These are phyloP conservation scores for Pseudochirops cupreus DNA, from an alignment of 2,797 vertebrate species.

Conservation along the genomic window DNA sequence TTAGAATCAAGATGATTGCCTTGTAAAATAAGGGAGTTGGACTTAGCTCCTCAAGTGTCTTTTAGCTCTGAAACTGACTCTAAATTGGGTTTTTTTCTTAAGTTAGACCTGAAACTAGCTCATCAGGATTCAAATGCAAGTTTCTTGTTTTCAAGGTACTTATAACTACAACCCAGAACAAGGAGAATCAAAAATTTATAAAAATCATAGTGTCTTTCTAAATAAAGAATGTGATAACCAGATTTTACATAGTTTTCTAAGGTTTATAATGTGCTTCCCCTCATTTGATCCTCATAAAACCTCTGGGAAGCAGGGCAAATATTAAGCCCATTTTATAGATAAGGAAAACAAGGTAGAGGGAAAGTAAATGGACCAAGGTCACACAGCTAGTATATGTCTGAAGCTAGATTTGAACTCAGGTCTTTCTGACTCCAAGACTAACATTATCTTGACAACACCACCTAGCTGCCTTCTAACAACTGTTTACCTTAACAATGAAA, in stretches of 20 bases:
- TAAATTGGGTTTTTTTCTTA: conserved; percentile 28
- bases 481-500: neutral
- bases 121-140: neutral
- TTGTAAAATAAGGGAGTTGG: neutral
- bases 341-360: neutral
- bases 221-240: neutral
- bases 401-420: neutral
- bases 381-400: neutral
- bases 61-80: neutral
- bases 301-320: neutral
- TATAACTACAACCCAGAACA: neutral
- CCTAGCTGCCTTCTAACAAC: neutral
- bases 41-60: neutral
- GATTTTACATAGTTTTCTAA: neutral
- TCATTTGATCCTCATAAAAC: neutral
- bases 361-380: neutral
- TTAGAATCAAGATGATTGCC: conserved; percentile 27
- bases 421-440: neutral
- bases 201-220: neutral
- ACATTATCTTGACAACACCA: neutral
- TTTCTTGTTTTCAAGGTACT: neutral
- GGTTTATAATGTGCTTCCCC: neutral
- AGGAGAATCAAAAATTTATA: neutral
- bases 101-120: neutral
- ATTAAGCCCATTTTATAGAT: neutral